phyloP scores from a whole-genome alignment of 2,888 invertebrate genomes.

The Falcaria lacertinaria region DNA sequence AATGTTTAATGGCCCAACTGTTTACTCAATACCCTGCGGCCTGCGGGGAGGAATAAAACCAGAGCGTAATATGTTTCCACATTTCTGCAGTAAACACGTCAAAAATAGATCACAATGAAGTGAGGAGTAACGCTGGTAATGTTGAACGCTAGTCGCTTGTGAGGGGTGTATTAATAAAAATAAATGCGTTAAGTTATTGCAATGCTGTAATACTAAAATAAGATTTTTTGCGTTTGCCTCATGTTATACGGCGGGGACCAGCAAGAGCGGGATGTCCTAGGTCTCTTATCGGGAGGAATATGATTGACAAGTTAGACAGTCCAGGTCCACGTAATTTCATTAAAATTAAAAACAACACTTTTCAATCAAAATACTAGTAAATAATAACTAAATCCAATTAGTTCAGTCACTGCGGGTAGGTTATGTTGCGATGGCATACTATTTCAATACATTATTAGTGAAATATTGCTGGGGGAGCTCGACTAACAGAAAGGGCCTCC shows the following conservation, averaged over 20 bases:
- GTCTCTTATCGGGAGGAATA: no score
- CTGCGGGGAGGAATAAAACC: slow-evolving; percentile 5
- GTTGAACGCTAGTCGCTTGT: no score
- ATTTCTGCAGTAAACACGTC: slow-evolving; percentile 32
- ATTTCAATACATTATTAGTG: slow-evolving; percentile 59
- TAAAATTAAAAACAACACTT: neutral
- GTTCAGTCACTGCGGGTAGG: slow-evolving; percentile 18
- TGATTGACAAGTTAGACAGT: slow-evolving; percentile 48
- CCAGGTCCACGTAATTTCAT: slow-evolving; percentile 33
- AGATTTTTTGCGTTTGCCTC: no score
- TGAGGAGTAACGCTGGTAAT: slow-evolving; percentile 39
- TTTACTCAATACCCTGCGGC: neutral
- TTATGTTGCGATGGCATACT: slow-evolving; percentile 57
- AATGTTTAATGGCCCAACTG: neutral
- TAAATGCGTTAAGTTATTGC: no score
- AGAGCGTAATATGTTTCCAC: slow-evolving; percentile 33
- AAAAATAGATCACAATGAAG: slow-evolving; percentile 27
- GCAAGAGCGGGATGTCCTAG: slow-evolving; percentile 15
- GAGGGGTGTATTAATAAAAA: no score
- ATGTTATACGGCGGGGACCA: slow-evolving; percentile 61
- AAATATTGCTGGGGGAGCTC: slow-evolving; percentile 48
- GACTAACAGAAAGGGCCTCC: slow-evolving; percentile 36
- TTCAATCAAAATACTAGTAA: neutral
- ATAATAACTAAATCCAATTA: neutral
- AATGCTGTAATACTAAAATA: no score